Conservation (phyloP, 2,797 vertebrate species). For the Anas flavirostris region DNA sequence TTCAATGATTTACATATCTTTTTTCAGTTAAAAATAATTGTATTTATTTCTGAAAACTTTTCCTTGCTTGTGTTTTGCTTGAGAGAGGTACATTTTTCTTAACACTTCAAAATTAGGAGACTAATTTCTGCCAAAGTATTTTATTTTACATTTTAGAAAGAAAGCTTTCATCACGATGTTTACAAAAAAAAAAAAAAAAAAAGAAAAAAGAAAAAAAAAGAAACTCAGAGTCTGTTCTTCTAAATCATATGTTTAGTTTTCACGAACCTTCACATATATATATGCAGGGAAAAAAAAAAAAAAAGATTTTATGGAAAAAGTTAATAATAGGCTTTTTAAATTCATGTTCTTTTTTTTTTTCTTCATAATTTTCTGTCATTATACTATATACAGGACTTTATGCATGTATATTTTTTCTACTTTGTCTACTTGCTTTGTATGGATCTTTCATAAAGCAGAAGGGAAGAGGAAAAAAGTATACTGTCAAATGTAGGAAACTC, state of each 20-base stretch:
- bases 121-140: not conserved
- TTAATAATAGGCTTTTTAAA: not conserved
- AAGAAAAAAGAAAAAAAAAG: not conserved
- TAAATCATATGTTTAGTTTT: not conserved
- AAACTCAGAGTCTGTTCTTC: not conserved
- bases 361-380: not conserved
- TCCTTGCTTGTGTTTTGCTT: not conserved
- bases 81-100: not conserved
- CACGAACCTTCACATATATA: not conserved
- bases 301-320: accelerated
- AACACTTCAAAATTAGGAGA: not conserved
- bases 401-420: not conserved
- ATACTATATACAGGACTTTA: not conserved
- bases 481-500: not conserved
- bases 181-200: not conserved
- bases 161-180: not conserved
- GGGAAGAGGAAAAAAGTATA: not conserved
- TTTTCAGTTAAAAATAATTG: not conserved
- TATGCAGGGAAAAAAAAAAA: not conserved
- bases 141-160: not conserved
- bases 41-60: not conserved
- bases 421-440: accelerated
- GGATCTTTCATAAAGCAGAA: not conserved
- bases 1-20: not conserved
- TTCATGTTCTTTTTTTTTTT: not conserved